A percentile compares a stretch with the other conserved stretches of the same genome.
These are phyloP conservation scores for Drosophila oshimai DNA, from an alignment of 1,140 invertebrate genomes.

Conservation along the genomic window DNA sequence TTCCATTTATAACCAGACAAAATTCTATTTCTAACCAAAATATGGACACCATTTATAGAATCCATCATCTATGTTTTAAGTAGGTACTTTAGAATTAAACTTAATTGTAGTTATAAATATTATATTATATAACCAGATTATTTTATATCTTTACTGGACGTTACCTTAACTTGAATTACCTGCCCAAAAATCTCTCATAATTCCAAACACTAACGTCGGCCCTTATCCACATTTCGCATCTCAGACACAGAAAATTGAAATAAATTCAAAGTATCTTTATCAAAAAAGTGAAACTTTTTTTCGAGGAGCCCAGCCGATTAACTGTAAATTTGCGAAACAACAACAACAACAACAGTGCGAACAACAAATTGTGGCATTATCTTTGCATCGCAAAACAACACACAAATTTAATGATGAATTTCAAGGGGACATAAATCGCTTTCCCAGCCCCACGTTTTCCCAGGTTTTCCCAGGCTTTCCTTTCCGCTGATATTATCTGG, in stretches of 20 bases:
- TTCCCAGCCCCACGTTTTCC: slow-evolving; percentile 30
- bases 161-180: too few relatives aligned
- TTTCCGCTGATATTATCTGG: slow-evolving; percentile 46
- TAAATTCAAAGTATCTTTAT: slow-evolving; percentile 41
- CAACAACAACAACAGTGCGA: slow-evolving; percentile 20
- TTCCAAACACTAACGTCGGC: not conserved
- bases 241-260: slow-evolving; percentile 42
- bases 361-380: slow-evolving; percentile 48
- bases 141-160: too few relatives aligned
- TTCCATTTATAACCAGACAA: too few relatives aligned
- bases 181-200: not conserved
- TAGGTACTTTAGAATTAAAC: too few relatives aligned
- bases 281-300: slow-evolving; percentile 16
- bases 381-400: slow-evolving; percentile 46
- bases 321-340: slow-evolving; percentile 70
- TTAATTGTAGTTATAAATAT: too few relatives aligned
- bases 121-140: too few relatives aligned
- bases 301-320: slow-evolving; percentile 43
- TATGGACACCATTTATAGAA: too few relatives aligned
- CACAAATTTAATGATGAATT: slow-evolving; percentile 78
- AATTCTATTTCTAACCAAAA: too few relatives aligned
- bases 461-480: too few relatives aligned
- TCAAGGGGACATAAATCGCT: slow-evolving; percentile 68
- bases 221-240: slow-evolving; percentile 12
- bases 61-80: too few relatives aligned